Evolutionary conservation across 2,113 vertebrate species (phyloP).

Genomic region (Cebus imitator): DNA sequence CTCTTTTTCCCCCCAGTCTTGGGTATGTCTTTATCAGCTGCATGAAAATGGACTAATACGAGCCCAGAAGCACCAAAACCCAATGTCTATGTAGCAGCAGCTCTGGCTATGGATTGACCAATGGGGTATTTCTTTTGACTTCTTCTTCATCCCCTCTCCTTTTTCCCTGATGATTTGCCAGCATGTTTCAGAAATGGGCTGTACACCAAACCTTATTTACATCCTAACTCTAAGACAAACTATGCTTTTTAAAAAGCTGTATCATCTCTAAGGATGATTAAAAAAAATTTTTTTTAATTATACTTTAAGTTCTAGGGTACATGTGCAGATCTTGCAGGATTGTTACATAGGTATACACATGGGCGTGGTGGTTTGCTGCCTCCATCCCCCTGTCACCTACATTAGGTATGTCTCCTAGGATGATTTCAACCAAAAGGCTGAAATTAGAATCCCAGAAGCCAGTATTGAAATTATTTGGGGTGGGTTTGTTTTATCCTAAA

Average conservation of each 20-base stretch:
- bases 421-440: not conserved
- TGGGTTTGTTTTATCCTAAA: not conserved
- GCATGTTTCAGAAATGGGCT: not conserved
- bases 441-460: not conserved
- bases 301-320: no score
- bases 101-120: not conserved
- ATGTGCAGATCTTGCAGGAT: no score
- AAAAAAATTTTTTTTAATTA: no score
- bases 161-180: not conserved
- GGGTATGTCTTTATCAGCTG: no score
- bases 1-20: no score
- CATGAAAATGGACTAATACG: no score
- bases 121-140: accelerated
- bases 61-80: not conserved
- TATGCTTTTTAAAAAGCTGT: not conserved
- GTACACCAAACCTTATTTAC: not conserved
- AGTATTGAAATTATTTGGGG: not conserved
- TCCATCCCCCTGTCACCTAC: no score
- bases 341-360: no score
- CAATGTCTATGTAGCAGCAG: accelerated
- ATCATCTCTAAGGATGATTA: not conserved
- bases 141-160: not conserved
- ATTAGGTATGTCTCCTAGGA: no score
- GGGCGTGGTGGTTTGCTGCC: no score
- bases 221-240: not conserved